Conservation (phyloP, 64 coral and sea anemone genomes). For the Actinia equina region DNA sequence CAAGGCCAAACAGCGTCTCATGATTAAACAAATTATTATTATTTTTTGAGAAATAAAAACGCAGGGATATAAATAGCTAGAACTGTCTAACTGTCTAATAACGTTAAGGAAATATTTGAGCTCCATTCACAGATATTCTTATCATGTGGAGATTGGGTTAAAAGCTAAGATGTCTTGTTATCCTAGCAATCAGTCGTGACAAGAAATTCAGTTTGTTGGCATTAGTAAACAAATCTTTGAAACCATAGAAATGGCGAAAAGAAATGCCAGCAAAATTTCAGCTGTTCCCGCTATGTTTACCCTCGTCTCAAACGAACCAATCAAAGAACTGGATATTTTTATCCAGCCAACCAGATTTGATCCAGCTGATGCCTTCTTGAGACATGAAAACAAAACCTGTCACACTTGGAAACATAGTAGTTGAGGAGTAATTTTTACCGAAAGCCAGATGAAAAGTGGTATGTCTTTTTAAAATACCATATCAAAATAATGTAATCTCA, state of each 20-base stretch:
- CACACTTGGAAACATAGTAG: conserved; percentile 1
- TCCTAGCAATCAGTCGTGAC: no score
- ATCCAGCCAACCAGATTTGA: neutral
- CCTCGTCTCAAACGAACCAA: neutral
- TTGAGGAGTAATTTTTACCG: neutral
- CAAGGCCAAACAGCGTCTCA: no score
- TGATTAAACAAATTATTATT: no score
- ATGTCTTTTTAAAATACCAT: neutral
- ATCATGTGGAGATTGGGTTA: no score
- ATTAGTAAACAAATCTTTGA: neutral
- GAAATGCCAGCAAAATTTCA: neutral
- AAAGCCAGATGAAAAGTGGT: neutral
- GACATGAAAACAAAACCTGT: neutral
- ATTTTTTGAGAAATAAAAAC: no score
- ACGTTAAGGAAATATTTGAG: no score
- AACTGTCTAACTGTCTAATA: no score
- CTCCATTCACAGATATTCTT: no score
- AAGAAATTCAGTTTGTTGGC: neutral
- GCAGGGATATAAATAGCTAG: no score
- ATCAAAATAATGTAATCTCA: neutral
- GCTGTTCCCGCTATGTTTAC: conserved; percentile 15
- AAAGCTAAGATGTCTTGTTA: no score
- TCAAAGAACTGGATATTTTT: neutral
- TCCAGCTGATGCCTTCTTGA: neutral
- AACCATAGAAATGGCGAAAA: conserved; percentile 1